Base-by-base conservation (phyloP, 1,140 invertebrate species). In the Panagrolaimus sp. region DNA sequence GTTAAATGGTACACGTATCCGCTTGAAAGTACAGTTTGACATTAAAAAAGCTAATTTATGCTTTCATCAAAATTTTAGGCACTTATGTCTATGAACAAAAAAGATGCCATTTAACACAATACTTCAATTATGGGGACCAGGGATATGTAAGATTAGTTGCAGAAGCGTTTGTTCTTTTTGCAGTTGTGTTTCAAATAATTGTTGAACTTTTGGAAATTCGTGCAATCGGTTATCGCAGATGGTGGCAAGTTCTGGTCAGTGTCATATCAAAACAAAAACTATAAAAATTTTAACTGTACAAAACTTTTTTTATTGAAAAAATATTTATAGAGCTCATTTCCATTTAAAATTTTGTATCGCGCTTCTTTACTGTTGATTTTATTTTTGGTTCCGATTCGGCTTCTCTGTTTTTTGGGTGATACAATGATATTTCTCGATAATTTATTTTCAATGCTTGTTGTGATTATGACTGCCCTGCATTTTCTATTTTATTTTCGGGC, bases 401-500 rank as follows among this genome's bases (percentile, higher is more conserved):
- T 94, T 9, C 86, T 88, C 15, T 97, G 94, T 83, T 85, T 88
- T 21, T 88, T 91, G 47, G 63, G 65, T 46, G 63, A 72, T 21
- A 46, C 26, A 28, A 68, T 78, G 58, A 44, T 82, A 2, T 52
- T 76, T 12, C 87, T 88, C 10, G 94, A 98, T 83, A 94, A 98
- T 81, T 89, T 91, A 70, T 86, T 96, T 1, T 78, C 77, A 7
- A 90, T 96, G 1, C 87, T 93, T 17, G 92, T 94, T 8, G 95
- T 97, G 89, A 84, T 98, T 0, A 92, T 91, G 2, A 96, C 93
- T 21, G 91, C 93, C 9, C 92, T 93, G 0, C 97, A 97, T 84
- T 98, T 97, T 84, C 87, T 98, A 15, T 98, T 96, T 85, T 98
- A 96, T 84, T 87, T 70, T 83, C 93, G 94, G 80, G 94, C 94